Base-by-base conservation (phyloP, 1,140 invertebrate genomes). In the Dinoponera quadriceps region DNA sequence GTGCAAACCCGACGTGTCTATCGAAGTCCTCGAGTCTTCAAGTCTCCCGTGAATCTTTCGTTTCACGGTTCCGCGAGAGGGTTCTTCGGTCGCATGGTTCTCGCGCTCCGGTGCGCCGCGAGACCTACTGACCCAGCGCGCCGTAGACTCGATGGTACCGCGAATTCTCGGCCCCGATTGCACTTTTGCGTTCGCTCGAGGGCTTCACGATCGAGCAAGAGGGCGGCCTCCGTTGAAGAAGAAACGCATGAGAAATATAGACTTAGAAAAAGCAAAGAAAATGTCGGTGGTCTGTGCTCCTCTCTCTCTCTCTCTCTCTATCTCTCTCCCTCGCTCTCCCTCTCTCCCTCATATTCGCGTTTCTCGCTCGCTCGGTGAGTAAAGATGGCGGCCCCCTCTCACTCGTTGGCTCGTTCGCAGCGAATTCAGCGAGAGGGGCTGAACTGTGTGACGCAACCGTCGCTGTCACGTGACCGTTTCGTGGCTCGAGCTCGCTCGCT, bases 371-470 rank as follows among this genome's bases (percentile, higher is more conserved):
- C 77, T 89, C 80, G 85, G 81, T 85, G 89, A 87, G 84, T 88
- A 93, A 93, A 93, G 91, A 93, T 93, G 92, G 92, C 92, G 92
- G 90, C 59, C 74, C 82, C 83, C 71, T 90, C 69, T 90, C 89
- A 87, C 90, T 87, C 81, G 85, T 88, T 85, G 72, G 87, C 63
- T 86, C 80, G 81, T 71, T 68, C 62, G 11, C 33, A 49, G 74
- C 75, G 62, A 88, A 84, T 85, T 80, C 54, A 55, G 75, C 75
- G 71, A 89, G 86, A 88, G 87, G 84, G 87, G 88, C 73, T n/a
- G 78, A 87, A 88, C 73, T 82, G 83, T 88, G 86, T 91, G 90
- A 91, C 90, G 90, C 90, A 91, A 91, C 86, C 73, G 65, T 57
- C 77, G 81, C 80, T 82, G 81, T 91, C 88, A 92, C 91, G 91